Evolutionary conservation across 2,888 invertebrate genomes (phyloP).

Genomic region (Dinocampus coccinellae): DNA sequence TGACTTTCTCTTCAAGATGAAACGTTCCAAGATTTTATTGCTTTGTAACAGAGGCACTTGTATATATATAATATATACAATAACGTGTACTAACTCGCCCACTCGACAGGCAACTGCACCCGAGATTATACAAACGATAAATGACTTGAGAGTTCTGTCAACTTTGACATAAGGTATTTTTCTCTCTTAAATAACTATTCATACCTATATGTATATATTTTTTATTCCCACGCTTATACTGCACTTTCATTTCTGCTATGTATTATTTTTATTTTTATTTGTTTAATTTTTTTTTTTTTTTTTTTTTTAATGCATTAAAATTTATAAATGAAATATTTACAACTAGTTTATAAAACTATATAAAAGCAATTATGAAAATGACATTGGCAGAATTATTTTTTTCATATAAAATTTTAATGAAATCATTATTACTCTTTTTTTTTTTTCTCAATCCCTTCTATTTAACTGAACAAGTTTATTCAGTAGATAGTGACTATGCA

Average conservation of each 20-base stretch:
- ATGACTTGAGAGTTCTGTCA: conserved; percentile 42
- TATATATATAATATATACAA: conserved; percentile 12
- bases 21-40: neutral
- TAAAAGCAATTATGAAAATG: neutral
- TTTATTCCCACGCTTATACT: neutral
- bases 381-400: neutral
- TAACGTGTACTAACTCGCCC: conserved; percentile 24
- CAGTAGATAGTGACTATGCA: neutral
- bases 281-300: neutral
- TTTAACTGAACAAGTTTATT: too few relatives aligned
- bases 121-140: conserved; percentile 61
- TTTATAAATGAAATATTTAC: conserved; percentile 1
- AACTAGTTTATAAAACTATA: neutral
- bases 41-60: neutral
- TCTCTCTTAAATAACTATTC: neutral
- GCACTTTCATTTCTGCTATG: too few relatives aligned
- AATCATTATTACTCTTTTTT: too few relatives aligned
- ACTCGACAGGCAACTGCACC: conserved; percentile 54
- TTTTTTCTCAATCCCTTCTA: too few relatives aligned
- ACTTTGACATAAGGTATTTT: neutral
- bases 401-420: neutral
- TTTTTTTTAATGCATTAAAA: conserved; percentile 3
- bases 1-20: conserved; percentile 1
- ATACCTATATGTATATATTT: neutral
- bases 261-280: conserved; percentile 3